Conservation (phyloP, 1,140 invertebrate species). For the Agrilus planipennis region DNA sequence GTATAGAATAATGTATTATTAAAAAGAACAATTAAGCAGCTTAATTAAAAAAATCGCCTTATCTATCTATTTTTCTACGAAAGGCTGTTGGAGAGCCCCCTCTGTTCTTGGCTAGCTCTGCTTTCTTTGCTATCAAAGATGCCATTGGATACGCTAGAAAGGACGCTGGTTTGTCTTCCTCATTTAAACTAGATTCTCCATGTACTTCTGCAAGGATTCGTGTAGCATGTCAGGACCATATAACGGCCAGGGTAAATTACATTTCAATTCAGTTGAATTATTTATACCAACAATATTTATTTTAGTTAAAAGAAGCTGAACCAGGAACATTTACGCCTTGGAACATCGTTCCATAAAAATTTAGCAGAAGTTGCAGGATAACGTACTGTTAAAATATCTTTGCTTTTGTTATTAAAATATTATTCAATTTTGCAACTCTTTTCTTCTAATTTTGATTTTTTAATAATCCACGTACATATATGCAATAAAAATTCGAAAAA, state of each 20-base stretch:
- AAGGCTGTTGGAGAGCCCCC: slow-evolving; percentile 93
- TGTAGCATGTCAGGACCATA: slow-evolving; percentile 77
- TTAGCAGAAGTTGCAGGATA: neutral
- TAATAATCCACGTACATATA: too few species aligned
- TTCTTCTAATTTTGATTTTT: too few species aligned
- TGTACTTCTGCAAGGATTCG: slow-evolving; percentile 81
- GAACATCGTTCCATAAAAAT: slow-evolving; percentile 43
- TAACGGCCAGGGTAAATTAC: slow-evolving; percentile 74
- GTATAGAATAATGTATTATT: neutral
- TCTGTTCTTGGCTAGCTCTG: slow-evolving; percentile 73
- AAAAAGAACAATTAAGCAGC: neutral
- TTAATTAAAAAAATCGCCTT: neutral
- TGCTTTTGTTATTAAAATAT: neutral
- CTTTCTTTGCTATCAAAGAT: slow-evolving; percentile 84
- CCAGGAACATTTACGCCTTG: slow-evolving; percentile 42
- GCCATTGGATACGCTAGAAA: slow-evolving; percentile 68
- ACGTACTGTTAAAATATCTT: neutral
- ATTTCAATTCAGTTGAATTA: neutral
- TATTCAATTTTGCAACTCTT: neutral
- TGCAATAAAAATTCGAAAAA: too few species aligned
- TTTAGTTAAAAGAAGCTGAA: slow-evolving; percentile 38
- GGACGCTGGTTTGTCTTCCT: slow-evolving; percentile 47
- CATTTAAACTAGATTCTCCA: slow-evolving; percentile 72
- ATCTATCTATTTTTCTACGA: too few species aligned
- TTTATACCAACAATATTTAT: slow-evolving; percentile 11